Evolutionary conservation across 2,797 vertebrate genomes (phyloP).

Genomic region (Thunnus albacares): DNA sequence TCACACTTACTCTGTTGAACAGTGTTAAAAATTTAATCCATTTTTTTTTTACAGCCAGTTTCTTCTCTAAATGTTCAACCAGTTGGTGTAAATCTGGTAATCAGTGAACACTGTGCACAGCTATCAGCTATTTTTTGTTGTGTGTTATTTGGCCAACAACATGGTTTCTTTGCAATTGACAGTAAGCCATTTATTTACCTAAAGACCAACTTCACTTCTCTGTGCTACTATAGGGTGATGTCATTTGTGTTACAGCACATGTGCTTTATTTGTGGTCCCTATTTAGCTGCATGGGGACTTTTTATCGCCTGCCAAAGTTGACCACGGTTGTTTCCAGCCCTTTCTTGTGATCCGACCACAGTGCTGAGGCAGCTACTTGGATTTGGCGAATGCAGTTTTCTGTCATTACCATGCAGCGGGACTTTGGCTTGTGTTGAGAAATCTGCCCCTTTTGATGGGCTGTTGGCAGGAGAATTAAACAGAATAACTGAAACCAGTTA

Average conservation of each 20-base stretch:
- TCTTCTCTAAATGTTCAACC: neutral
- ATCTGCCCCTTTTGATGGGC: slow-evolving; percentile 43
- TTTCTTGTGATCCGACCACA: slow-evolving; percentile 60
- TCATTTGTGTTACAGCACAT: slow-evolving; percentile 55
- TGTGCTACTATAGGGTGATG: slow-evolving; percentile 55
- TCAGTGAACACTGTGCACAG: neutral
- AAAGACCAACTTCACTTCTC: slow-evolving; percentile 25
- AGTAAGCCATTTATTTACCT: slow-evolving; percentile 11
- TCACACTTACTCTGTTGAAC: too few species aligned
- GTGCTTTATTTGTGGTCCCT: slow-evolving; percentile 64
- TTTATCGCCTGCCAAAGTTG: slow-evolving; percentile 49
- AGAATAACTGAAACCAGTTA: slow-evolving; percentile 39
- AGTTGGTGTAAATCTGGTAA: neutral
- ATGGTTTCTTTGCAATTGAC: neutral
- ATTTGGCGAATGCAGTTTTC: slow-evolving; percentile 59
- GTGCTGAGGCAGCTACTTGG: slow-evolving; percentile 76
- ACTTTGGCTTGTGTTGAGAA: slow-evolving; percentile 33
- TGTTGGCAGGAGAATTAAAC: slow-evolving; percentile 50
- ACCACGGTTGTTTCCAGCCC: slow-evolving; percentile 59
- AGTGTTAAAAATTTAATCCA: too few species aligned
- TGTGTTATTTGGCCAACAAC: neutral
- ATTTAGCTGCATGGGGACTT: slow-evolving; percentile 53
- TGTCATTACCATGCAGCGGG: slow-evolving; percentile 49
- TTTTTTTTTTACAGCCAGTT: too few species aligned
- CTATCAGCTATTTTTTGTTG: neutral